Percentiles rank a stretch among this genome's conserved stretches.
Evolutionary conservation across 2,888 invertebrate genomes (phyloP).

Genomic region (Automeris io): DNA sequence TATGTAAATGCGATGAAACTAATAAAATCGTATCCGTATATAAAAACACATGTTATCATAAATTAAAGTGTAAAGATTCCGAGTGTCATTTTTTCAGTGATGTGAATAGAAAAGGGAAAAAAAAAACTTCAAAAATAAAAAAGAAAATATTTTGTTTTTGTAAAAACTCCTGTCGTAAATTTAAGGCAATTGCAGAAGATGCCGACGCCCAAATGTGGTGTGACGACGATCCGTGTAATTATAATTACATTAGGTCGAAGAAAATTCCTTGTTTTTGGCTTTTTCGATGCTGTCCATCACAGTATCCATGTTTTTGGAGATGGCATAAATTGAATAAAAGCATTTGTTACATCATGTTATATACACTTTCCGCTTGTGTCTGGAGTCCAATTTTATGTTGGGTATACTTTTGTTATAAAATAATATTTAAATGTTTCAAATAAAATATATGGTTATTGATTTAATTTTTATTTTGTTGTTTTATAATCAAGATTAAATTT

Average conservation of each 20-base stretch:
- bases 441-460: no score
- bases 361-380: slow-evolving; percentile 26
- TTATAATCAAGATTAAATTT: no score
- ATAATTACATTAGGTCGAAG: slow-evolving; percentile 18
- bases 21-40: not conserved
- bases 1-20: not conserved
- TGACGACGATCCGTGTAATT: slow-evolving; percentile 12
- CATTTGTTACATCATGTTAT: slow-evolving; percentile 16
- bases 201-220: slow-evolving; percentile 14
- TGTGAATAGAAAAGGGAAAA: not conserved
- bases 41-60: not conserved
- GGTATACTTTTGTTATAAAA: slow-evolving; percentile 23
- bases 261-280: slow-evolving; percentile 15
- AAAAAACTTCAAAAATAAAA: not conserved
- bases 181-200: slow-evolving; percentile 9
- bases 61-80: not conserved
- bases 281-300: slow-evolving; percentile 20
- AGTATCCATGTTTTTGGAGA: slow-evolving; percentile 26
- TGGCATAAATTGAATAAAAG: slow-evolving; percentile 17
- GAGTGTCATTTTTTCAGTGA: not conserved
- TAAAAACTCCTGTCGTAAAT: not conserved
- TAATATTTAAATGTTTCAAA: slow-evolving; percentile 16
- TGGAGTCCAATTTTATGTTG: slow-evolving; percentile 37
- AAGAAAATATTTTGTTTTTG: not conserved
- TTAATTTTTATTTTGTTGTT: no score